phyloP scores from a whole-genome alignment of 1,140 invertebrate genomes.

The Panagrolaimus sp. region DNA sequence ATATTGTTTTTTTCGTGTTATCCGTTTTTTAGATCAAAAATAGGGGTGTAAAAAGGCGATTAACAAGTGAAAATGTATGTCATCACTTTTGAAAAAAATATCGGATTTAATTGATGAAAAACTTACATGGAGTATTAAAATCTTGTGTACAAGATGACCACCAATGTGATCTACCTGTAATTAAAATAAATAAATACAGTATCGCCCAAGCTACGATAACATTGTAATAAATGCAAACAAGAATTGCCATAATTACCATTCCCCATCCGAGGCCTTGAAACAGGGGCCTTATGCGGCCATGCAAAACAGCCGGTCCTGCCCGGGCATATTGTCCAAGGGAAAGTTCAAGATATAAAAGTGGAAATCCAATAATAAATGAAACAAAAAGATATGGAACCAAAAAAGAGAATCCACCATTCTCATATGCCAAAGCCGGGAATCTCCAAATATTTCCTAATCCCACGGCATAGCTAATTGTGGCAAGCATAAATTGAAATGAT shows the following conservation, averaged over 20 bases:
- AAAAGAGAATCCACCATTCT: slow-evolving; percentile 34
- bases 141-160: slow-evolving; percentile 79
- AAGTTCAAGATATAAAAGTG: slow-evolving; percentile 24
- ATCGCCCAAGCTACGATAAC: slow-evolving; percentile 89
- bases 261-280: slow-evolving; percentile 21
- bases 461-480: slow-evolving; percentile 40
- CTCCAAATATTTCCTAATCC: slow-evolving; percentile 42
- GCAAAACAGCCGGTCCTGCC: slow-evolving; percentile 21
- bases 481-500: slow-evolving; percentile 30
- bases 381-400: slow-evolving; percentile 24
- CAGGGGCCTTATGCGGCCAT: slow-evolving; percentile 21
- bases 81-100: no score
- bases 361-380: slow-evolving; percentile 29
- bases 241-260: slow-evolving; percentile 12
- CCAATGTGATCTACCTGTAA: slow-evolving; percentile 72
- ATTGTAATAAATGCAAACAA: slow-evolving; percentile 75
- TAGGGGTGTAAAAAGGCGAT: no score
- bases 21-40: no score
- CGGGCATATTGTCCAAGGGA: slow-evolving; percentile 22
- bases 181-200: slow-evolving; percentile 83
- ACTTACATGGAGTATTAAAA: slow-evolving; percentile 70
- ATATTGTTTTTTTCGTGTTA: no score
- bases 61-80: no score
- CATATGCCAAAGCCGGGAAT: slow-evolving; percentile 39
- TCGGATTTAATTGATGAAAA: no score